These are phyloP conservation scores for Priocnemis perturbator DNA, from an alignment of 2,888 invertebrate genomes.

Conservation along the genomic window DNA sequence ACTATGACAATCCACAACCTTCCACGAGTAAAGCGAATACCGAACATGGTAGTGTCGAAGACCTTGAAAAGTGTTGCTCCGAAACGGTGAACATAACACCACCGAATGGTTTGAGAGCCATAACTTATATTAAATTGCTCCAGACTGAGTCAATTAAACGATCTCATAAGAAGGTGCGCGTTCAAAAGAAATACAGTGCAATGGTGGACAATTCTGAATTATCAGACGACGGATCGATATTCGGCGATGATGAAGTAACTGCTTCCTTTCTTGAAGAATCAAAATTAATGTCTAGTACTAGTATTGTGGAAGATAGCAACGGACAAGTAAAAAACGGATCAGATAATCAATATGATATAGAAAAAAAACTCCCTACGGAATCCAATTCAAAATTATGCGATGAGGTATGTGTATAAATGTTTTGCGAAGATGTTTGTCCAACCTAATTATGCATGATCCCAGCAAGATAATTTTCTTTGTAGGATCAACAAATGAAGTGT, in stretches of 20 bases:
- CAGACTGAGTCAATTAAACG: constrained; percentile 67
- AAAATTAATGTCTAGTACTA: background rate
- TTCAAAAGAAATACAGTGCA: constrained; percentile 31
- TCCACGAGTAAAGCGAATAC: constrained; percentile 43
- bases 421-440: too few species aligned
- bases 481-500: too few species aligned
- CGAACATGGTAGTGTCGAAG: constrained; percentile 17
- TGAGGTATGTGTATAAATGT: too few species aligned
- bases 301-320: background rate
- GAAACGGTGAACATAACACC: constrained; percentile 53
- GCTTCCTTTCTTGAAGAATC: constrained; percentile 26
- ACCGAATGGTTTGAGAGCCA: constrained; percentile 60
- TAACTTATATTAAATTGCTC: constrained; percentile 54
- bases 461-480: too few species aligned
- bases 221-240: constrained; percentile 69
- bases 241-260: constrained; percentile 58
- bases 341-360: too few species aligned
- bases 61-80: background rate
- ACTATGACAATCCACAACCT: constrained; percentile 37
- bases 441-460: too few species aligned
- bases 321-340: background rate
- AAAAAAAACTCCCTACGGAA: too few species aligned
- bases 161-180: constrained; percentile 63
- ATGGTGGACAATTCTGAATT: constrained; percentile 39
- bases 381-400: too few species aligned